A percentile compares a stretch with the other conserved stretches of the same genome.
These are phyloP conservation scores for Sciurus vulgaris DNA, from an alignment of 2,797 vertebrate species.

Conservation along the genomic window DNA sequence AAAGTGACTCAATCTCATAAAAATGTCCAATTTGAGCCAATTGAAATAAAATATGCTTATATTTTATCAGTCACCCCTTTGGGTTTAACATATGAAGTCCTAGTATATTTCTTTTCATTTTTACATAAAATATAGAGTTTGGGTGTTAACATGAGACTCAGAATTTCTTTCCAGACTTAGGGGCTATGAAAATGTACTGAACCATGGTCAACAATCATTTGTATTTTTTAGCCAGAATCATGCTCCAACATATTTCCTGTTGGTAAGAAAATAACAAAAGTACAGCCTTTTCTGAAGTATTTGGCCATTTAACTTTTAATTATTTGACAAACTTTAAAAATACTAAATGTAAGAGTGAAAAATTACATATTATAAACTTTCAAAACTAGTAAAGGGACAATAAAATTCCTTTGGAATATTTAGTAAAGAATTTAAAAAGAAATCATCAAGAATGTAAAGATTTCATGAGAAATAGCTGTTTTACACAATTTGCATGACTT, in stretches of 20 bases:
- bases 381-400: neutral
- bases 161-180: constrained; percentile 7
- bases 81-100: neutral
- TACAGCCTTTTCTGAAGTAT: constrained; percentile 47
- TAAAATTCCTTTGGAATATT: neutral
- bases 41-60: neutral
- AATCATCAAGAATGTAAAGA: neutral
- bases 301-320: neutral
- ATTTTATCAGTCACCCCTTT: neutral
- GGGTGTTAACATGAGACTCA: neutral
- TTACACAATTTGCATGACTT: neutral
- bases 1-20: constrained; percentile 64
- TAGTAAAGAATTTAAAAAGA: constrained; percentile 6
- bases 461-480: neutral
- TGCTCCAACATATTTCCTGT: constrained; percentile 49
- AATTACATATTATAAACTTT: neutral
- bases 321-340: constrained; percentile 62
- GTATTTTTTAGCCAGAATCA: constrained; percentile 57
- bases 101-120: constrained; percentile 44
- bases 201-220: constrained; percentile 61
- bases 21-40: constrained; percentile 30
- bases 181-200: constrained; percentile 7
- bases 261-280: constrained; percentile 70
- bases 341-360: constrained; percentile 51
- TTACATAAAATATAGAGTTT: neutral